Base-by-base conservation (phyloP, 2,888 invertebrate genomes). In the Zaprionus obscuricornis region DNA sequence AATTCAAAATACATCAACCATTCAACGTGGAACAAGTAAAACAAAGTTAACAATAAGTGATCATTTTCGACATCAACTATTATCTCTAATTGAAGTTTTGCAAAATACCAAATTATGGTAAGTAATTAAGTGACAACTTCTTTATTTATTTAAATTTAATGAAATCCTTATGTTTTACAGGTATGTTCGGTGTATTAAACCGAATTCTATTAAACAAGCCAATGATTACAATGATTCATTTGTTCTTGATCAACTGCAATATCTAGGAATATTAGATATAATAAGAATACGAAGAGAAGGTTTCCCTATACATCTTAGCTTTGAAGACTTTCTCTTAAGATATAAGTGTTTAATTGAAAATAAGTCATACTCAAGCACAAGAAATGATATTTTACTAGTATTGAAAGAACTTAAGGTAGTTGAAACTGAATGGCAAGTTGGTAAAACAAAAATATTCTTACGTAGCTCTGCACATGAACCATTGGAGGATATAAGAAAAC, bases 101-200 rank as follows among this genome's bases (percentile, higher is more conserved):
- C 96, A 97, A 89, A 95, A 93, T 16, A 97, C 97, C 0, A 96
- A 96, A 52, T 96, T 97, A 1, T 97, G 97, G 97, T 95, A 83
- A 89, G 90, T 62, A 6, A 27, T 27, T n/a, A n/a, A 27, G 17
- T 17, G 5, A 14, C 0, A 17, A n/a, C n/a, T n/a, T 42, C 3
- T 14, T 14, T 2, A 34, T 4, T 17, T 5, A 10, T n/a, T 42
- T 16, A 24, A 16, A 29, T 54, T 39, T 34, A 13, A 3, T 5
- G 34, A 33, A 34, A 7, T 8, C 7, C 1, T 17, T 20, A 6
- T 3, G 7, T 66, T 74, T 50, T 60, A 1, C 47, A 94, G 94
- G 94, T 96, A 97, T 89, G 97, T 97, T 24, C 93, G 97, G 34
- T 97, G 97, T 89, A 97, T 97, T 82, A 97, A 97, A 86, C 97